Conservation (phyloP, 2,797 vertebrate genomes). For the Pelobates cultripes region DNA sequence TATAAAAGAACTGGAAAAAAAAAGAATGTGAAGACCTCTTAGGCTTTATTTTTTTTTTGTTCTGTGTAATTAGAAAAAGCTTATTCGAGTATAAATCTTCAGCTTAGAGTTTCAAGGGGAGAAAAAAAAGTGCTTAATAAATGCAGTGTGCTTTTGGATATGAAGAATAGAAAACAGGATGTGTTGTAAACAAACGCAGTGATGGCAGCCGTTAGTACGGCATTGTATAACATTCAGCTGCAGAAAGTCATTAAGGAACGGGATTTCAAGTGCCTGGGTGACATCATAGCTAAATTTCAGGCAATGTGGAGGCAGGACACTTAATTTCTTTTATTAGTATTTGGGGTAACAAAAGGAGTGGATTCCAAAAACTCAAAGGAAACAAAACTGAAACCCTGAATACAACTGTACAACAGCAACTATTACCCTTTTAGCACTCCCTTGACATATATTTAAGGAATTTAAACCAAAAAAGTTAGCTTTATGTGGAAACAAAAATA, state of each 20-base stretch:
- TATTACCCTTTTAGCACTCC: no score
- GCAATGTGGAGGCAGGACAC: conserved; percentile 24
- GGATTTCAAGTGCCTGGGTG: conserved; percentile 60
- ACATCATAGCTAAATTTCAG: conserved; percentile 31
- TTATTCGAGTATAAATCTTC: conserved; percentile 59
- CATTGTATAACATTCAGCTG: conserved; percentile 39
- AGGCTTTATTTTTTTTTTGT: conserved; percentile 58
- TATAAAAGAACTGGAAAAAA: conserved; percentile 61
- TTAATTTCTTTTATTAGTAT: neutral
- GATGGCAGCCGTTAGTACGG: conserved; percentile 58
- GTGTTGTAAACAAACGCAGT: conserved; percentile 67
- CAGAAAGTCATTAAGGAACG: conserved; percentile 35
- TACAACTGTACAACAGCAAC: neutral
- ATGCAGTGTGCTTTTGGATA: conserved; percentile 63
- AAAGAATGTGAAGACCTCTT: conserved; percentile 69
- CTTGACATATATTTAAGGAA: no score
- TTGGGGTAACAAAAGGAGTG: neutral
- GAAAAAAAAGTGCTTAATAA: conserved; percentile 64
- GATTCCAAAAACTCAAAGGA: neutral
- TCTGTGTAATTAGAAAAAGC: conserved; percentile 69
- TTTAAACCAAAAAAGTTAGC: no score
- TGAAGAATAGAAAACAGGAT: conserved; percentile 67
- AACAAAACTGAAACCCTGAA: neutral
- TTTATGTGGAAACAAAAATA: no score
- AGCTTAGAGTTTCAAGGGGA: conserved; percentile 59